A percentile compares a stretch with the other conserved stretches of the same genome.
Conservation (phyloP, 1,140 invertebrate species). For the Cyrtorhinus lividipennis region DNA sequence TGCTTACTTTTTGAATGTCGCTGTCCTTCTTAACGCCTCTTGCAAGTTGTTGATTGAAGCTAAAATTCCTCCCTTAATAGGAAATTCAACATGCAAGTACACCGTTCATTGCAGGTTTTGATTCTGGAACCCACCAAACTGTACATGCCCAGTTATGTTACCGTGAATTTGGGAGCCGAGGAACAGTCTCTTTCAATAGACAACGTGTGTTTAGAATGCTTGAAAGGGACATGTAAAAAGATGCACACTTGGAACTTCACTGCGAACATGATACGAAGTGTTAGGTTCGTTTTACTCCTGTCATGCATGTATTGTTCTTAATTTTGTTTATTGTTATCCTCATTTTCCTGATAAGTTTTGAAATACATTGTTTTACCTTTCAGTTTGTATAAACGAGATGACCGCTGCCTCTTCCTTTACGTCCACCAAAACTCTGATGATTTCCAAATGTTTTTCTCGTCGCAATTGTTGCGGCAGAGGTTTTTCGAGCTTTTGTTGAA, state of each 20-base stretch:
- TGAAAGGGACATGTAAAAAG: constrained; percentile 60
- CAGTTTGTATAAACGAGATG: constrained; percentile 88
- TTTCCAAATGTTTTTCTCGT: constrained; percentile 97
- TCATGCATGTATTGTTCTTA: too few species aligned
- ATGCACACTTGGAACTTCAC: constrained; percentile 90
- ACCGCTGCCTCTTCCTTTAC: constrained; percentile 90
- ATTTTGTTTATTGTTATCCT: background rate
- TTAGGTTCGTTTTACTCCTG: constrained; percentile 41
- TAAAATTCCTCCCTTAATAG: too few species aligned
- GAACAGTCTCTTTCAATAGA: constrained; percentile 78
- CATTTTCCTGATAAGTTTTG: background rate
- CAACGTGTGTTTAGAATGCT: constrained; percentile 64
- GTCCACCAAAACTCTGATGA: constrained; percentile 97
- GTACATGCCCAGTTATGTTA: constrained; percentile 88
- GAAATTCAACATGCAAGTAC: too few species aligned
- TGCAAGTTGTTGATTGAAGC: too few species aligned
- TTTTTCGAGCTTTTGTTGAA: constrained; percentile 69
- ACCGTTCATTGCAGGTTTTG: constrained; percentile 54
- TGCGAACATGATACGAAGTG: constrained; percentile 79
- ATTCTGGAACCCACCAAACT: constrained; percentile 87
- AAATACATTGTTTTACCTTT: background rate
- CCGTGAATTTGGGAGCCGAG: constrained; percentile 84
- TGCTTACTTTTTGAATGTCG: too few species aligned
- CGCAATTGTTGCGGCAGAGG: constrained; percentile 61
- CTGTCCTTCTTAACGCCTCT: too few species aligned